Evolutionary conservation across 2,888 invertebrate species (phyloP).

Genomic region (Amphipyra tragopoginis): DNA sequence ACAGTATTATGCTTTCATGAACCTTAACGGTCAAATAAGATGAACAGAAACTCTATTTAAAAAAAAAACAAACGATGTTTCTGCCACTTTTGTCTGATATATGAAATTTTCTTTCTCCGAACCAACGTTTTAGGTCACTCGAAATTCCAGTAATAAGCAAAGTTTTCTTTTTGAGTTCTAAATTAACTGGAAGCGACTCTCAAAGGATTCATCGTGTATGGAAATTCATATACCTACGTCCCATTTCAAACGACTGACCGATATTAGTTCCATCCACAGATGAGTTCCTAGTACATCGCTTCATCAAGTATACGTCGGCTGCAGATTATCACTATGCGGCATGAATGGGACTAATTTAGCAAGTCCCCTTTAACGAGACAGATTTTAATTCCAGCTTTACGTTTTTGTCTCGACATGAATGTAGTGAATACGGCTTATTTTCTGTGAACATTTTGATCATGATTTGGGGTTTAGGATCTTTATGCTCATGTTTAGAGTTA

Average conservation of each 20-base stretch:
- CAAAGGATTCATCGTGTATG: conserved; percentile 11
- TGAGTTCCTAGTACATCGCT: conserved; percentile 30
- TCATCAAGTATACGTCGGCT: conserved; percentile 64
- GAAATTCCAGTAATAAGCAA: no score
- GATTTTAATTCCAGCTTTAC: conserved; percentile 58
- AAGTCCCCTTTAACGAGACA: conserved; percentile 51
- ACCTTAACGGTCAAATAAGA: no score
- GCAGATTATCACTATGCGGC: conserved; percentile 65
- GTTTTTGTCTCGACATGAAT: conserved; percentile 48
- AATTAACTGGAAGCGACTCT: not conserved
- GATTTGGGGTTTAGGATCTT: not conserved
- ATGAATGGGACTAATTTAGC: conserved; percentile 73
- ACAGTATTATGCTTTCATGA: no score
- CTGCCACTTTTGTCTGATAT: no score
- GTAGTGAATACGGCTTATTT: conserved; percentile 39
- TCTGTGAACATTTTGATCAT: conserved; percentile 7
- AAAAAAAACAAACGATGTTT: no score
- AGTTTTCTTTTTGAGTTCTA: not conserved
- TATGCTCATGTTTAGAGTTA: no score
- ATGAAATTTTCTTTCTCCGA: no score
- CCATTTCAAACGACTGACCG: conserved; percentile 35
- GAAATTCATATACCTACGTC: conserved; percentile 2
- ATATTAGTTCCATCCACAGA: conserved; percentile 23
- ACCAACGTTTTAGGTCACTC: no score
- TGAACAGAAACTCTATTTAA: no score